Base-by-base conservation (phyloP, 2,113 vertebrate species). In the Pteronura brasiliensis region DNA sequence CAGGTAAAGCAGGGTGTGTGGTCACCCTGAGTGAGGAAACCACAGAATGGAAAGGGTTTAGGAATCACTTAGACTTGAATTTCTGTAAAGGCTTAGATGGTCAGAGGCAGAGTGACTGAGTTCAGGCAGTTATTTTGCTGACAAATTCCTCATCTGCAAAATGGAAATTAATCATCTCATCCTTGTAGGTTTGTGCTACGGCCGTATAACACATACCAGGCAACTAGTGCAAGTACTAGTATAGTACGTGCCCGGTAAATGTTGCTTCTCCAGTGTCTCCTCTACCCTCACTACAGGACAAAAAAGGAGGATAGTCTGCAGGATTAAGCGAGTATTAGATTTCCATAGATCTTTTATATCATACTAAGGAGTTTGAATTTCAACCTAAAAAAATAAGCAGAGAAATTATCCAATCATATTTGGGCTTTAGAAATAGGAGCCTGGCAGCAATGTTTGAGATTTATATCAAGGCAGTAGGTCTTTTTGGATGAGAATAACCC, bases 341-440 rank as follows among this genome's bases (percentile, higher is more conserved):
- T 71, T 72, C 1, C 5, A 31, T 39, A 36, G 31, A 20, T 42
- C 31, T 72, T 90, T 15, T 42, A 21, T 42, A 18, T 67, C 42
- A 85, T 57, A 59, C 29, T 85, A 63, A 93, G 42, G 25, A 92
- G 34, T 85, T 84, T 49, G 18, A 91, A 88, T 81, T 91, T 97
- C 11, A 85, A 39, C 27, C 55, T 81, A 27, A 76, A 91, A 93
- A 87, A 83, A 12, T 23, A 74, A 39, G 6, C 61, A 74, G 9
- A 77, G 25, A 67, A 65, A 4, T 77, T 89, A 49, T n/a, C 36
- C 59, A 79, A 1, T 25, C 3, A 6, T 36, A 4, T 65, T 79
- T 86, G 29, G 47, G 42, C 20, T 88, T 90, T 72, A 90, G 55
- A 96, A 79, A 83, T 49, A 61, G 23, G 34, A 88, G 3, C 42